phyloP scores from a whole-genome alignment of 2,113 vertebrate species.

The Ictidomys tridecemlineatus region DNA sequence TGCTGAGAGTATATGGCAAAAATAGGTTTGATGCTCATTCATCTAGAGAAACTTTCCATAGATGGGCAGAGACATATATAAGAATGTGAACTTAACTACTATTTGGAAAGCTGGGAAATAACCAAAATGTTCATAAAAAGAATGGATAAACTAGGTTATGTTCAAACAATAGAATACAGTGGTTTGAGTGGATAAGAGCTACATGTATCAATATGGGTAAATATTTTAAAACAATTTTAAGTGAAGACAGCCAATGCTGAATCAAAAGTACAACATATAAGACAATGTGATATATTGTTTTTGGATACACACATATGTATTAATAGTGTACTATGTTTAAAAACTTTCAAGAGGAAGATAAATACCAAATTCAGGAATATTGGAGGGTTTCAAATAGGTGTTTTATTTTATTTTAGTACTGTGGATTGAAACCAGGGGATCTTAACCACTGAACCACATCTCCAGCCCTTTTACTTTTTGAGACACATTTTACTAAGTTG shows the following conservation, averaged over 20 bases:
- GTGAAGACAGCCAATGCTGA: background rate
- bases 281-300: background rate
- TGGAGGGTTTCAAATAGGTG: background rate
- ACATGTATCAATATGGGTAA: background rate
- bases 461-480: too few species aligned
- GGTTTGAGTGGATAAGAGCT: background rate
- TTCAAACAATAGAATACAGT: background rate
- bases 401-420: background rate
- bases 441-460: too few species aligned
- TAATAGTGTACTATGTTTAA: background rate
- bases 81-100: background rate
- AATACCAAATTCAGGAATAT: background rate
- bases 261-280: slow-evolving; percentile 1
- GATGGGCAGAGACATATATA: background rate
- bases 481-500: too few species aligned
- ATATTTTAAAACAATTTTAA: background rate
- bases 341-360: background rate
- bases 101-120: background rate
- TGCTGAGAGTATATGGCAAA: slow-evolving; percentile 26
- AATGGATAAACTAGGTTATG: background rate
- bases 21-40: background rate
- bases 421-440: background rate
- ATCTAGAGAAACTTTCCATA: background rate
- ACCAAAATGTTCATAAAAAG: background rate
- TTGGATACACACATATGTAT: background rate